These are phyloP conservation scores for Ostrea denselamellosa DNA, from an alignment of 1,140 invertebrate genomes.

Conservation along the genomic window DNA sequence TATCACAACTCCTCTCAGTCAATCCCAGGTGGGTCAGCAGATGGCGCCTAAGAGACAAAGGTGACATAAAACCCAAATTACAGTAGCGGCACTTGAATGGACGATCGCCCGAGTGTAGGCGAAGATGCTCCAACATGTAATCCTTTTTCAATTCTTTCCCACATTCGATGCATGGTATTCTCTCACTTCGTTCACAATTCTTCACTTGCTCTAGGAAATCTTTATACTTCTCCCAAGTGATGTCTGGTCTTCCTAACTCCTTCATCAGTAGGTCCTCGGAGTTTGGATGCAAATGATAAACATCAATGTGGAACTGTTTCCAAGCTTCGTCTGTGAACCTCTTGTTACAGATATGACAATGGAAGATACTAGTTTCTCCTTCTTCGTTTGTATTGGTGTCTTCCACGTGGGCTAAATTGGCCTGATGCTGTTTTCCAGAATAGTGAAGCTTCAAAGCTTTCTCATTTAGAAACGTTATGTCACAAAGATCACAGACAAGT, in stretches of 20 bases:
- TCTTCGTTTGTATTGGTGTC: constrained; percentile 44
- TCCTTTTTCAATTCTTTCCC: constrained; percentile 66
- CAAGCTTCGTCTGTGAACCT: constrained; percentile 69
- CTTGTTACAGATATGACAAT: constrained; percentile 70
- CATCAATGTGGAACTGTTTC: constrained; percentile 71
- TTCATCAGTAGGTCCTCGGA: constrained; percentile 65
- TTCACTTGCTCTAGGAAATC: constrained; percentile 66
- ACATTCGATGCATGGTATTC: constrained; percentile 73
- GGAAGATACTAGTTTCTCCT: constrained; percentile 52
- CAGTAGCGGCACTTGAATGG: constrained; percentile 73
- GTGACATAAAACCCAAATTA: constrained; percentile 64
- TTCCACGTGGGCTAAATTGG: constrained; percentile 59
- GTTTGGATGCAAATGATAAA: constrained; percentile 68
- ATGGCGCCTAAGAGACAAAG: constrained; percentile 72
- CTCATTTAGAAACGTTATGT: constrained; percentile 68
- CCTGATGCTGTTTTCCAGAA: constrained; percentile 65
- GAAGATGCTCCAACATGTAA: constrained; percentile 71
- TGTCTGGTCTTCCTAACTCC: constrained; percentile 62
- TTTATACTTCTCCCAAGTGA: constrained; percentile 64
- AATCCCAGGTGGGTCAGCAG: constrained; percentile 71
- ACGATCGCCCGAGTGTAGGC: constrained; percentile 69
- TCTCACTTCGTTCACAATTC: constrained; percentile 55
- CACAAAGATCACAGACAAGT: constrained; percentile 68
- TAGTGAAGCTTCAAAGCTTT: constrained; percentile 71
- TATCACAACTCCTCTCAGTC: constrained; percentile 66